phyloP scores from a whole-genome alignment of 2,888 invertebrate genomes.

The Protula sp. region DNA sequence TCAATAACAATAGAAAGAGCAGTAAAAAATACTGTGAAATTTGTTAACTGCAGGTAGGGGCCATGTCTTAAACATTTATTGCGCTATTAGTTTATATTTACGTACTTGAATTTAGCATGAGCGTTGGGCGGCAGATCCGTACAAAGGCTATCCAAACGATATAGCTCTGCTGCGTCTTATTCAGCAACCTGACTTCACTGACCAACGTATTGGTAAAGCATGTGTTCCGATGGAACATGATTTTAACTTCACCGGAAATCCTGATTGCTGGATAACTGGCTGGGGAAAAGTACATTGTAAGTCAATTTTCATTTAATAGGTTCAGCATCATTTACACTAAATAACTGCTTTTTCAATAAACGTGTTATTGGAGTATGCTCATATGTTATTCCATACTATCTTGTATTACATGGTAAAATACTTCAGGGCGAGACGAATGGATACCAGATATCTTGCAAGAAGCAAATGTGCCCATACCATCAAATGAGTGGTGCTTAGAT shows the following conservation, averaged over 20 bases:
- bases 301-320: no score
- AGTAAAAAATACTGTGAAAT: no score
- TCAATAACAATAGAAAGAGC: no score
- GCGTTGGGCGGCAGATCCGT: conserved; percentile 7
- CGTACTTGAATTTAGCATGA: conserved; percentile 20
- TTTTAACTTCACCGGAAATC: conserved; percentile 15
- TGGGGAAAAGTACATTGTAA: conserved; percentile 16
- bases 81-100: no score
- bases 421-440: neutral
- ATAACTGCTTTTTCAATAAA: no score
- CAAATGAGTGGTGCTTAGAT: conserved; percentile 6
- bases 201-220: conserved; percentile 4
- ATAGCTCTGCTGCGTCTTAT: conserved; percentile 16
- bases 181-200: conserved; percentile 5
- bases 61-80: no score
- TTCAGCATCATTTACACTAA: no score
- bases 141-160: conserved; percentile 15
- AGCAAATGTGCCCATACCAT: conserved; percentile 8
- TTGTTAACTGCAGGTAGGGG: no score
- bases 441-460: conserved; percentile 16
- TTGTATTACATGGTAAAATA: neutral
- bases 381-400: no score
- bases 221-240: conserved; percentile 7
- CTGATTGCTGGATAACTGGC: conserved; percentile 21
- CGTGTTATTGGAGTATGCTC: no score